Base-by-base conservation (phyloP, 1,140 invertebrate species). In the Brachionus plicatilis region DNA sequence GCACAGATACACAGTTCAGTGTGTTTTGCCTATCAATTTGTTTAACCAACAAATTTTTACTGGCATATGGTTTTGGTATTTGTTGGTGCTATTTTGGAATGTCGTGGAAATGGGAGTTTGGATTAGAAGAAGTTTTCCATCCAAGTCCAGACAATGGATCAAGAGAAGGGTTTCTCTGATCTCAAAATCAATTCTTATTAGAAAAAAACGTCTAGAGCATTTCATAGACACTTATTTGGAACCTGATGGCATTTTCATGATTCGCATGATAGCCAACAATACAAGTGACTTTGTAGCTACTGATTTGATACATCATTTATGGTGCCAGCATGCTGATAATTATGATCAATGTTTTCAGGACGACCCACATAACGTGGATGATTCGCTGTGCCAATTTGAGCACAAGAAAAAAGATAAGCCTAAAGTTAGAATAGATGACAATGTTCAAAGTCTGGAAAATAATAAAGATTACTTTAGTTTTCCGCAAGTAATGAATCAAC, bases 221-320 rank as follows among this genome's bases (percentile, higher is more conserved):
- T 91, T 91, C 86, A 88, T 90, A 17, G 89, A 90, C 86, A 90
- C 90, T 85, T 91, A 91, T 86, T 87, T 91, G 14, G 89, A 90
- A 29, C 89, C 89, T 66, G 91, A 91, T 86, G 91, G 91, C 60
- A 90, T 91, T 43, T 91, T 91, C 85, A 89, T 90, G 24, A 87
- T 91, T 33, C 86, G 90, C 56, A 87, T 91, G 29, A 90, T 91
- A 50, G 90, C 90, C 14, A 90, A 90, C 84, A 91, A 91, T 86
- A 90, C 91, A 78, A 91, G 91, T 83, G 90, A 91, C 85, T 91
- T 91, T 45, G 87, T 91, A 76, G 90, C 90, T n/a, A 91, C 90
- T 9, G 91, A 91, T 82, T 47, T 82, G 12, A 82, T 82, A n/a
- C 79, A 82, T 68, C 20, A 82, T 45, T 27, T 82, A 24, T 82